Base-by-base conservation (phyloP, 1,140 invertebrate species). In the Drosophila tropicalis region DNA sequence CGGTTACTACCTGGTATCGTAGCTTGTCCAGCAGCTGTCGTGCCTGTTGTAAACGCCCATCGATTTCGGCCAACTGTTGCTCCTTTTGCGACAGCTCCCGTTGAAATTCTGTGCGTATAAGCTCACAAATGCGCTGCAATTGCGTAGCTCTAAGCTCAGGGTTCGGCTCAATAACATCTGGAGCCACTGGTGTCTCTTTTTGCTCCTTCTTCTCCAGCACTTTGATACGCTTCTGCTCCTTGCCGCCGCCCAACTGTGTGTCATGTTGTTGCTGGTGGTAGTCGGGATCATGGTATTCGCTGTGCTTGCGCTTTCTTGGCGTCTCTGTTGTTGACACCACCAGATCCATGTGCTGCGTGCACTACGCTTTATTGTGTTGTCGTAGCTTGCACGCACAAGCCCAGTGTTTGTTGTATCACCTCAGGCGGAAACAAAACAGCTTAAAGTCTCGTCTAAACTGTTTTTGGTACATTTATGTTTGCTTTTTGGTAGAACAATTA, bases 1-100 rank as follows among this genome's bases (percentile, higher is more conserved):
- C 94, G 13, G 93, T 94, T 13, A 96, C 94, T 32, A 96, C 93
- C 5, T 94, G 93, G 79, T 96, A 96, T 1, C 96, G 93, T 3
- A 98, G 92, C 66, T 95, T 93, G 79, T 97, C 96, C 10, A 98
- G 92, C 39, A 95, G 92, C 57, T 95, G 93, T 19, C 94, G 91
- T 19, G 95, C 93, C 86, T 94, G 92, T 69, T 93, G 92, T 77
- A 96, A 93, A 70, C 93, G 95, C 68, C 92, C 92, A 79, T 95
- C 93, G 62, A 95, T 94, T 67, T 93, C 79, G 7, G 92, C 60
- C 19, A 94, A 79, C 89, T 95, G 94, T 56, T 93, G 90, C 57
- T 93, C 92, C 79, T 94, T 94, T 1, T 79, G 19, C 2, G 89
- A 84, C 25, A 95, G 93, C 84, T 95, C 94, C n/a, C 70, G 61